Evolutionary conservation across 2,797 vertebrate genomes (phyloP), one percentile per base, ranked within the genome.

Genomic region (Danio choprae): DNA sequence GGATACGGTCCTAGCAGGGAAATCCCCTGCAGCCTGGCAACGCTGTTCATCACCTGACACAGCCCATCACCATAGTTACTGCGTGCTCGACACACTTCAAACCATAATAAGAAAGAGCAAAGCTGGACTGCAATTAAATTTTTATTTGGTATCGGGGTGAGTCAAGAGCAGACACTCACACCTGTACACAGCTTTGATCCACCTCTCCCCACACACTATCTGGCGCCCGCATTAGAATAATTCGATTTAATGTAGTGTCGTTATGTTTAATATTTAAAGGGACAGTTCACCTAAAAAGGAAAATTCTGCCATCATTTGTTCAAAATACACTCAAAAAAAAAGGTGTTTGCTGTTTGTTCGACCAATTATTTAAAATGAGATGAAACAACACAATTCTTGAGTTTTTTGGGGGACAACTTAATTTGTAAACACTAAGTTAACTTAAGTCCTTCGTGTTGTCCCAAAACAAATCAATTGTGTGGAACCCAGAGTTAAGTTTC

Each of bases 21-120:
- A 79, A 69, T 83, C 46, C 73, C 81, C 56, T 62, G 48, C 40
- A 71, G 46, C 76, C 62, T 70, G 71, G 65, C 48, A 79, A 55
- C 76, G 29, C 20, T 55, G 56, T 29, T 44, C 38, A 82, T 64
- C 69, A 78, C 63, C 20, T 70, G 73, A 74, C 70, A 60, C 20
- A 63, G 20, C 15, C 70, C 43, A 20, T 74, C 13, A 16, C 70
- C 51, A 73, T 36, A 68, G 69, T 74, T 67, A 82, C 67, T 9
- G 44, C 60, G 67, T 60, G 36, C 62, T 67, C 44, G 22, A 44
- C 10, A 8, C 43, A 63, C 59, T 41, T 65, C 43, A 50, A 29
- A 29, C 59, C 53, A 53, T 78, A 48, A 51, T 41, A 65, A 67
- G 16, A 78, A 72, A 48, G 29, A 41, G 68, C 50, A 51, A 77